Base-by-base conservation (phyloP, 2,888 invertebrate species). In the Heliconius ethilla region DNA sequence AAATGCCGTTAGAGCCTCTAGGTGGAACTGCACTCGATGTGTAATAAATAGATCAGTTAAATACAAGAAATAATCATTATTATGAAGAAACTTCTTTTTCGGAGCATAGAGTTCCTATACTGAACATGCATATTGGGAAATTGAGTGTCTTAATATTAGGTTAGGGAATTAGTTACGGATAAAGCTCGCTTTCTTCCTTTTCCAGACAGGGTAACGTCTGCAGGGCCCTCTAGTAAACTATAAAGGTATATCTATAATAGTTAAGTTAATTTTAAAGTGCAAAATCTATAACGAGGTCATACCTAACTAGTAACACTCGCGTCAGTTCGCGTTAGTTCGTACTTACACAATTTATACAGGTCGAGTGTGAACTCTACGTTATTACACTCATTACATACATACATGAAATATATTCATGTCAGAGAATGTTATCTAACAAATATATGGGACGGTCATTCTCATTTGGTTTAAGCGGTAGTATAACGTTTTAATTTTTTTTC, bases 271-370 rank as follows among this genome's bases (percentile, higher is more conserved):
- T 45, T 40, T 25, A 6, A 69, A 33, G 59, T 37, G 18, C 15
- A n/a, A 72, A 72, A 37, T 72, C 4, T 9, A 72, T 72, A 72
- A 59, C 0, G n/a, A 59, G 72, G 72, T 72, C 37, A 59, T 4
- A 29, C 63, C 15, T 7, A 59, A 59, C n/a, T 22, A n/a, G 33
- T 72, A 72, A 45, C 11, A 7, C 59, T 72, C 55, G 29, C 70
- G 40, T 40, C 40, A 37, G 37, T 10, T 37, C 37, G 37, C 37
- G 22, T 15, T 33, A 72, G 72, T 18, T 55, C 15, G 10, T 15
- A 72, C 25, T 72, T 25, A 37, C n/a, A 59, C 33, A 18, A 25
- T 72, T 72, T 37, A 72, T 72, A 37, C 59, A 55, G 72, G 72
- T 72, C 59, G 33, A 72, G 72, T 72, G 72, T 59, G 55, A 37